These are phyloP conservation scores for Pseudomugil tenellus DNA, from an alignment of 2,797 vertebrate genomes.

Conservation along the genomic window DNA sequence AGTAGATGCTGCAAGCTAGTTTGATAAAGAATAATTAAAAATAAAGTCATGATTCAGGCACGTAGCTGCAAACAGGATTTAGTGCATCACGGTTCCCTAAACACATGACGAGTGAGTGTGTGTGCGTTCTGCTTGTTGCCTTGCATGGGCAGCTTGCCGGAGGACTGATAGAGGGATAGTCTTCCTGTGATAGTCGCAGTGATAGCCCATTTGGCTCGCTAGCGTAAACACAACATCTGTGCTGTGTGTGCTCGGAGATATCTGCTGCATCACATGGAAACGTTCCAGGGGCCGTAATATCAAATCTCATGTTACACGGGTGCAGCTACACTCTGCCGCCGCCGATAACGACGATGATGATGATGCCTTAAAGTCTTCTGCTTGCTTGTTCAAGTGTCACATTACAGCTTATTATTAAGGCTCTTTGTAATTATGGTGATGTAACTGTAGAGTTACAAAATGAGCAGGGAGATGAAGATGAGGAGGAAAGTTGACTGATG, in stretches of 20 bases:
- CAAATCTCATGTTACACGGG: conserved; percentile 27
- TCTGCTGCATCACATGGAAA: conserved; percentile 31
- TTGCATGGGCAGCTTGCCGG: conserved; percentile 6
- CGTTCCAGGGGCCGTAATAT: conserved; percentile 10
- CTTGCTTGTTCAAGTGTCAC: background rate
- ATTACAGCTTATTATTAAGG: background rate
- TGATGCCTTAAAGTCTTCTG: background rate
- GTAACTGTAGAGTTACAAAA: background rate
- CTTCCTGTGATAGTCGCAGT: conserved; percentile 14
- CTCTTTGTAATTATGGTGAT: conserved; percentile 14
- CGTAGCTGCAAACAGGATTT: conserved; percentile 18
- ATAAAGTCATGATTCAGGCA: background rate
- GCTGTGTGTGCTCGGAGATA: conserved; percentile 5
- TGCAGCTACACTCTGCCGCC: background rate
- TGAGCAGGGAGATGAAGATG: background rate
- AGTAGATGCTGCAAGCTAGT: background rate
- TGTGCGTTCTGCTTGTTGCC: conserved; percentile 1
- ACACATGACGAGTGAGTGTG: background rate
- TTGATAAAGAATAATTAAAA: background rate
- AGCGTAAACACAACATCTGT: conserved; percentile 10
- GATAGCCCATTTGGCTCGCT: background rate
- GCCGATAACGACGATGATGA: background rate
- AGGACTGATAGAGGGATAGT: conserved; percentile 7
- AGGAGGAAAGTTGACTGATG: too few species aligned
- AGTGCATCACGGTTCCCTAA: background rate